phyloP scores from a whole-genome alignment of 1,140 invertebrate species.

The Antheraea mylitta region DNA sequence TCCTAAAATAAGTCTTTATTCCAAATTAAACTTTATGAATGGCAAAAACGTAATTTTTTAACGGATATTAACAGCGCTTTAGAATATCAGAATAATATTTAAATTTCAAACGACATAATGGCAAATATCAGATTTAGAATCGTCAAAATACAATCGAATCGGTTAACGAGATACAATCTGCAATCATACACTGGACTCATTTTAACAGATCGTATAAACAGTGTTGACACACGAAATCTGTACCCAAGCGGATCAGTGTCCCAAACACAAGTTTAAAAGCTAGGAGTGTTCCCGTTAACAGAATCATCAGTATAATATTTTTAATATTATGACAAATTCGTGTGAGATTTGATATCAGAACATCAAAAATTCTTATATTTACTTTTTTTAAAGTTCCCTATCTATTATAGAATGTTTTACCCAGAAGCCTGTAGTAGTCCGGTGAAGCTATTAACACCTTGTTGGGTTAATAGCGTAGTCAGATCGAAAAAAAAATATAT shows the following conservation, averaged over 20 bases:
- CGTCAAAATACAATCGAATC: constrained; percentile 38
- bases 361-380: too few species aligned
- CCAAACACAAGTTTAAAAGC: not conserved
- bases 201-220: constrained; percentile 39
- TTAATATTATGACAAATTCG: not conserved
- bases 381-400: too few species aligned
- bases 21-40: too few species aligned
- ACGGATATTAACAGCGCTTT: not conserved
- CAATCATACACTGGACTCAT: constrained; percentile 41
- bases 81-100: too few species aligned
- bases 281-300: not conserved
- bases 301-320: not conserved
- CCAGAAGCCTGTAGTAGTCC: too few species aligned
- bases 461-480: too few species aligned
- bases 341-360: too few species aligned
- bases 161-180: constrained; percentile 36
- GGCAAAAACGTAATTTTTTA: too few species aligned
- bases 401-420: too few species aligned
- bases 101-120: not conserved
- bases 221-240: constrained; percentile 45
- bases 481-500: too few species aligned
- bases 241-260: constrained; percentile 5
- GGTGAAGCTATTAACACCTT: too few species aligned
- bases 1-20: too few species aligned
- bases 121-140: not conserved